phyloP scores from a whole-genome alignment of 2,797 vertebrate species.

The Myotis vivesi region DNA sequence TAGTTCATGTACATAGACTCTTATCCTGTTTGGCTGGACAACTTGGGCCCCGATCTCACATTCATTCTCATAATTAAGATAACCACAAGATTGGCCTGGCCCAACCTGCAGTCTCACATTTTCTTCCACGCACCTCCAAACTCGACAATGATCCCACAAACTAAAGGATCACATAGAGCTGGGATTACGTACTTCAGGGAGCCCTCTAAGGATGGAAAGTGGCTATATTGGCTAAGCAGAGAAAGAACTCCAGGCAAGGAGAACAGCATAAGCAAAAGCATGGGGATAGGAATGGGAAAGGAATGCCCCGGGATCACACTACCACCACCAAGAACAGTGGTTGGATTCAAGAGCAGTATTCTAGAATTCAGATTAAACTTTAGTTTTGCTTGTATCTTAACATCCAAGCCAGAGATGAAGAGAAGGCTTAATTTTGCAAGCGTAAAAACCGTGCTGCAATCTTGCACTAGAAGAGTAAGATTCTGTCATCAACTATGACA shows the following conservation, averaged over 20 bases:
- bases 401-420: slow-evolving; percentile 1
- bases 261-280: not conserved
- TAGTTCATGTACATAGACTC: not conserved
- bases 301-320: not conserved
- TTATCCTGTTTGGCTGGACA: not conserved
- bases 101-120: not conserved
- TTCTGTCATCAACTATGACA: not conserved
- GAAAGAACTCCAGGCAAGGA: not conserved
- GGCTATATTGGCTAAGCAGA: not conserved
- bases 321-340: not conserved
- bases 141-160: not conserved
- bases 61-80: not conserved
- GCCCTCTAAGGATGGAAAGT: not conserved
- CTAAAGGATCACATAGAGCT: not conserved
- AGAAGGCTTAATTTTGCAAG: not conserved
- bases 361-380: not conserved
- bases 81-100: too few species aligned
- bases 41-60: not conserved
- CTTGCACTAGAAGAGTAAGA: not conserved
- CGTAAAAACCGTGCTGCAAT: not conserved
- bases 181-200: not conserved
- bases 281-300: not conserved
- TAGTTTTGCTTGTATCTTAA: not conserved
- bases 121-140: not conserved
- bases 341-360: not conserved